phyloP scores from a whole-genome alignment of 2,888 invertebrate genomes.

The Pyrocoelia pectoralis region DNA sequence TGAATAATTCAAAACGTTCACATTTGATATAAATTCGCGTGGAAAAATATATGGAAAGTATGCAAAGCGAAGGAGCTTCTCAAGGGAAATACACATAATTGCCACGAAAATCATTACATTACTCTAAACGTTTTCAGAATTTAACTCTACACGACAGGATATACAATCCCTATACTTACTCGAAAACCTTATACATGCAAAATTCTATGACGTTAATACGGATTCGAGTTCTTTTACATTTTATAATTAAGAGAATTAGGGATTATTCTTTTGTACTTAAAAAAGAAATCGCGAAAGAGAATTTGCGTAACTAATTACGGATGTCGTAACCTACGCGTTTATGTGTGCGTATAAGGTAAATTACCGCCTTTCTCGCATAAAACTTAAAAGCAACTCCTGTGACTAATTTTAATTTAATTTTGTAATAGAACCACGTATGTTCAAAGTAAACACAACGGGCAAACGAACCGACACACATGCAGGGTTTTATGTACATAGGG shows the following conservation, averaged over 20 bases:
- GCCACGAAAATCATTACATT: slow-evolving; percentile 6
- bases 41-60: background rate
- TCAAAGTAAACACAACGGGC: slow-evolving; percentile 37
- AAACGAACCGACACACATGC: slow-evolving; percentile 41
- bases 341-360: background rate
- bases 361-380: slow-evolving; percentile 4
- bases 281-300: background rate
- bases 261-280: background rate
- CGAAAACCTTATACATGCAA: background rate
- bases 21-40: background rate
- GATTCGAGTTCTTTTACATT: background rate
- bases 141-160: background rate
- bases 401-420: slow-evolving; percentile 39
- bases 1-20: slow-evolving; percentile 1
- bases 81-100: slow-evolving; percentile 11
- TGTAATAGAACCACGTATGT: slow-evolving; percentile 38
- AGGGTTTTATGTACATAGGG: slow-evolving; percentile 33
- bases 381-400: slow-evolving; percentile 26
- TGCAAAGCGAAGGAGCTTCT: background rate
- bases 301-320: background rate
- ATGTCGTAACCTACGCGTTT: too few relatives aligned
- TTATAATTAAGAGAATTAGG: too few relatives aligned
- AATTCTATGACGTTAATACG: background rate
- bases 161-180: background rate
- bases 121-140: slow-evolving; percentile 1